Conservation (phyloP, 2,888 invertebrate species). For the Mesopsocus fuscifrons region DNA sequence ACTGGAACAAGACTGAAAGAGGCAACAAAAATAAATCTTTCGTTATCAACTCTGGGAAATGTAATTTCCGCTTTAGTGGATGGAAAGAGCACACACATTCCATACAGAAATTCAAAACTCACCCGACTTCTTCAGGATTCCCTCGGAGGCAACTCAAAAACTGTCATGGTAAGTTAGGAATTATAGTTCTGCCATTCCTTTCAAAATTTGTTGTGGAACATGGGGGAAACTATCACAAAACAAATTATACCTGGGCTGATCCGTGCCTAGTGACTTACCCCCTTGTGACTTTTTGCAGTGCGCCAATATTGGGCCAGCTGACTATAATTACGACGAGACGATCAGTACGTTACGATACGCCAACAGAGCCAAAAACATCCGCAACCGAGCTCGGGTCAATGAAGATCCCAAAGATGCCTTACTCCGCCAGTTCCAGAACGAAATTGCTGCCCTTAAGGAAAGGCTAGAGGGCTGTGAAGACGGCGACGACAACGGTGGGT, state of each 20-base stretch:
- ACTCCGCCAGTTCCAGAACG: slow-evolving; percentile 85
- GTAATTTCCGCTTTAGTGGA: slow-evolving; percentile 97
- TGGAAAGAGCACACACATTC: slow-evolving; percentile 92
- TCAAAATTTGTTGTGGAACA: too few relatives aligned
- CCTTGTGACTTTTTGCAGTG: too few relatives aligned
- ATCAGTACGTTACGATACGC: slow-evolving; percentile 93
- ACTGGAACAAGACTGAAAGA: slow-evolving; percentile 83
- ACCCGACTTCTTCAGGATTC: slow-evolving; percentile 92
- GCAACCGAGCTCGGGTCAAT: slow-evolving; percentile 88
- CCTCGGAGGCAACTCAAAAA: slow-evolving; percentile 89
- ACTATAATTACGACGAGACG: slow-evolving; percentile 91
- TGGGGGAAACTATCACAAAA: too few relatives aligned
- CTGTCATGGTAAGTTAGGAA: slow-evolving; percentile 55
- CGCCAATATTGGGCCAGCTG: slow-evolving; percentile 93
- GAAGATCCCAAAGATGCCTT: slow-evolving; percentile 96
- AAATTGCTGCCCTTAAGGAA: slow-evolving; percentile 79
- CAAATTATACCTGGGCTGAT: too few relatives aligned
- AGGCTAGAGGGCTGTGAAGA: slow-evolving; percentile 51
- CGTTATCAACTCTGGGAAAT: slow-evolving; percentile 90
- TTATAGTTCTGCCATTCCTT: slow-evolving; percentile 6
- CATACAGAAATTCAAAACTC: slow-evolving; percentile 94
- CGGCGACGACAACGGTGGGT: too few relatives aligned
- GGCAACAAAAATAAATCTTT: slow-evolving; percentile 95
- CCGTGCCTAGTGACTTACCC: too few relatives aligned
- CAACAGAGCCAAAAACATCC: slow-evolving; percentile 92